These are phyloP conservation scores for Brachionus angularis DNA, from an alignment of 1,140 invertebrate species.

Conservation along the genomic window DNA sequence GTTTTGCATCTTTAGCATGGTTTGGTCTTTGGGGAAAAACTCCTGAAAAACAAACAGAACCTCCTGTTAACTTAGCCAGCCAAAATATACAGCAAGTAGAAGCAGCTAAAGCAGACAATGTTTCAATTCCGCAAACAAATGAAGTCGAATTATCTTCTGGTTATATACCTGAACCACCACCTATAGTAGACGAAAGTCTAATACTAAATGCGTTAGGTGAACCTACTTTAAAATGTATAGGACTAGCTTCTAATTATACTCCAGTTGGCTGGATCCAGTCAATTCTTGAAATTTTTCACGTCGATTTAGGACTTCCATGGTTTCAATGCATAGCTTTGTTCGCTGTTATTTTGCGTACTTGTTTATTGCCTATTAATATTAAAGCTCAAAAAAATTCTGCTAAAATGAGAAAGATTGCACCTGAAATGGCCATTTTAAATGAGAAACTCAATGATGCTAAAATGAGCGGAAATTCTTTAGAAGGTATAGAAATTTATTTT, in stretches of 20 bases:
- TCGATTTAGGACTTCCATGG: constrained; percentile 29
- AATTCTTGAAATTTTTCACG: constrained; percentile 28
- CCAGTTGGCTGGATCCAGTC: constrained; percentile 43
- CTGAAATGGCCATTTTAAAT: constrained; percentile 37
- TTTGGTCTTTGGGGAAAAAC: constrained; percentile 42
- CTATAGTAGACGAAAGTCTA: constrained; percentile 6
- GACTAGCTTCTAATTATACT: constrained; percentile 13
- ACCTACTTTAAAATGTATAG: constrained; percentile 11
- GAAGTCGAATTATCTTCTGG: constrained; percentile 11
- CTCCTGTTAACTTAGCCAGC: constrained; percentile 63
- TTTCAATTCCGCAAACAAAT: neutral
- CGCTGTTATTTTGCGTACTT: constrained; percentile 28
- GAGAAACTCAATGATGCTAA: constrained; percentile 33
- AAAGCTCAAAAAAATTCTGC: constrained; percentile 37
- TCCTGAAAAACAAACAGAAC: constrained; percentile 13
- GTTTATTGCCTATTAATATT: constrained; percentile 24
- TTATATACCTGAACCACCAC: constrained; percentile 42
- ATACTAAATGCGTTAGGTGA: constrained; percentile 41
- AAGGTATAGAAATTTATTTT: neutral
- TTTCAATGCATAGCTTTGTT: constrained; percentile 20
- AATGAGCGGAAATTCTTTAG: constrained; percentile 36
- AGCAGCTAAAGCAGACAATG: neutral
- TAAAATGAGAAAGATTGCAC: constrained; percentile 27
- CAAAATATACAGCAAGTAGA: constrained; percentile 49
- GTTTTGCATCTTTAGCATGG: constrained; percentile 32